Conservation (phyloP, 2,888 invertebrate species). For the Tholera decimalis region DNA sequence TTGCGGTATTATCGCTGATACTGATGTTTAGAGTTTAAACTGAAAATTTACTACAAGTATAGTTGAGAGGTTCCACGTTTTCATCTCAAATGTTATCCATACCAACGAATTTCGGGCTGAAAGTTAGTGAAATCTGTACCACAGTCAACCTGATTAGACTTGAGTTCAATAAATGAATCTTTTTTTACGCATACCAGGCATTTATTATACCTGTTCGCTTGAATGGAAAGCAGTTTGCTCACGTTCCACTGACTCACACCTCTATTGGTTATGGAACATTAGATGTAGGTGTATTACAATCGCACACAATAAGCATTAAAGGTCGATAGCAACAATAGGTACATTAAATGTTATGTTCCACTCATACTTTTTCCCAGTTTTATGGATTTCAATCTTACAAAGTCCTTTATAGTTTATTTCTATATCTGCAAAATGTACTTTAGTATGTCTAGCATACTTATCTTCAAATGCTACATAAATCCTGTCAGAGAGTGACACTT, state of each 20-base stretch:
- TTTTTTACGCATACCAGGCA: slow-evolving; percentile 23
- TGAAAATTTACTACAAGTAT: slow-evolving; percentile 1
- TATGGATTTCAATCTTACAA: slow-evolving; percentile 26
- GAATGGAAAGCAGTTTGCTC: slow-evolving; percentile 59
- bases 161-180: slow-evolving; percentile 3
- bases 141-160: neutral
- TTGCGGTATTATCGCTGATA: no score
- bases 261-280: slow-evolving; percentile 50
- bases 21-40: neutral
- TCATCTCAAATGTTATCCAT: neutral
- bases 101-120: slow-evolving; percentile 3
- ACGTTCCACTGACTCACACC: slow-evolving; percentile 64
- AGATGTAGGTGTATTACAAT: slow-evolving; percentile 56
- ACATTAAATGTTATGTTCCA: slow-evolving; percentile 30
- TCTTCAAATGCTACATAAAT: slow-evolving; percentile 6
- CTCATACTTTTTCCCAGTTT: slow-evolving; percentile 24
- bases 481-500: neutral
- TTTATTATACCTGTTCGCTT: slow-evolving; percentile 46
- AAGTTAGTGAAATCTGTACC: neutral
- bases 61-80: neutral
- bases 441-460: slow-evolving; percentile 5
- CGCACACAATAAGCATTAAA: slow-evolving; percentile 44
- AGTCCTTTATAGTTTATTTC: slow-evolving; percentile 10
- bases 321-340: slow-evolving; percentile 35
- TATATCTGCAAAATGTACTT: neutral